Conservation (phyloP, 2,113 vertebrate species). For the Lethenteron reissneri region DNA sequence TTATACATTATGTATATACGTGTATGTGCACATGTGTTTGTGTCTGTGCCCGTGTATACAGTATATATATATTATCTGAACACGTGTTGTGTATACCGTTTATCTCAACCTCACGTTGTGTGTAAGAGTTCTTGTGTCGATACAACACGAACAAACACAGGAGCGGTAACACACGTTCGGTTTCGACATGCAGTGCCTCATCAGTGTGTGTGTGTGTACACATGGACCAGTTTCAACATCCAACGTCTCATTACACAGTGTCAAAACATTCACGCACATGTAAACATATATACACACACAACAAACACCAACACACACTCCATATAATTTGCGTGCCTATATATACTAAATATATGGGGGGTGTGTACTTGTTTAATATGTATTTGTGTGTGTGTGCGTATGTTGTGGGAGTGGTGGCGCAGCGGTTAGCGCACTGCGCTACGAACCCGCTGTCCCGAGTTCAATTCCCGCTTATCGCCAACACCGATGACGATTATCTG, state of each 20-base stretch:
- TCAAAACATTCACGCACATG: not conserved
- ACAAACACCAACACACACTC: not conserved
- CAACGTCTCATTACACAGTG: not conserved
- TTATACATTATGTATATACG: not conserved
- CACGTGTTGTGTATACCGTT: too few relatives aligned
- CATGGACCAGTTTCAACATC: not conserved
- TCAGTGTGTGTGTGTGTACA: not conserved
- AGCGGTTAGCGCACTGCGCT: too few relatives aligned
- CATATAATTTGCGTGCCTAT: not conserved
- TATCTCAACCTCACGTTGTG: too few relatives aligned
- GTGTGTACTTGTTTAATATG: not conserved
- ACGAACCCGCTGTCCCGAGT: too few relatives aligned
- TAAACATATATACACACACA: conserved; percentile 2
- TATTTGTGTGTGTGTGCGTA: not conserved
- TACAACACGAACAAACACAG: too few relatives aligned
- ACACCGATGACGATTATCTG: too few relatives aligned
- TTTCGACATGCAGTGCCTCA: not conserved
- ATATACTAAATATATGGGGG: not conserved
- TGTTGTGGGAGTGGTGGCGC: not conserved
- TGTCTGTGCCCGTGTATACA: not conserved
- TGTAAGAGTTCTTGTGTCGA: too few relatives aligned
- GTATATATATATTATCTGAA: not conserved
- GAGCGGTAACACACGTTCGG: too few relatives aligned
- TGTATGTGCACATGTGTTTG: not conserved
- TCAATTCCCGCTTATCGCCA: too few relatives aligned